These are phyloP conservation scores for Drosophila gunungcola DNA, from an alignment of 1,140 invertebrate genomes.

Conservation along the genomic window DNA sequence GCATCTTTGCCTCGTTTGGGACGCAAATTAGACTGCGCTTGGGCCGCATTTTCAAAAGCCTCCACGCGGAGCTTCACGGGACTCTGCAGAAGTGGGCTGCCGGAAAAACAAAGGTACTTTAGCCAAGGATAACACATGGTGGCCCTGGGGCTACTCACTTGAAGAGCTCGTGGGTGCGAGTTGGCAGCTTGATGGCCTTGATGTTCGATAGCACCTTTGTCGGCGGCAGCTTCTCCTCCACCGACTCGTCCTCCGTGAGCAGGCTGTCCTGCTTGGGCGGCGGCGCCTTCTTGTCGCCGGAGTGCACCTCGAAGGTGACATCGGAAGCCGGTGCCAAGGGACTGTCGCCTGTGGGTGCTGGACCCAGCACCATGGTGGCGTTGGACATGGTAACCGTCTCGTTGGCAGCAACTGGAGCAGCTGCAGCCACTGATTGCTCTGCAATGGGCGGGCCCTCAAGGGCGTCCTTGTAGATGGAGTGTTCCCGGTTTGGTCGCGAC, in stretches of 20 bases:
- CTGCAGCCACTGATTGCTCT: slow-evolving; percentile 1
- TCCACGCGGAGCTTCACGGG: slow-evolving; percentile 88
- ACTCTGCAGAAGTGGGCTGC: slow-evolving; percentile 87
- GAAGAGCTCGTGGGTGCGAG: slow-evolving; percentile 75
- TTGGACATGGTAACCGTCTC: slow-evolving; percentile 39
- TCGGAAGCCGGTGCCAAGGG: slow-evolving; percentile 9
- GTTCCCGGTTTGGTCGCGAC: slow-evolving; percentile 37
- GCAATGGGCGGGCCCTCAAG: slow-evolving; percentile 44
- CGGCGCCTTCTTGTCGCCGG: slow-evolving; percentile 26
- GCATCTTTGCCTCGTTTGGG: slow-evolving; percentile 54
- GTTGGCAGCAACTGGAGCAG: slow-evolving; percentile 16
- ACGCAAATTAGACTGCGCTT: slow-evolving; percentile 50
- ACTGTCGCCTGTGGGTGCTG: slow-evolving; percentile 53
- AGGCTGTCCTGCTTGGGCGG: slow-evolving; percentile 49
- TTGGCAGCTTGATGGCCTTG: slow-evolving; percentile 67
- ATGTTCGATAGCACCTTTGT: slow-evolving; percentile 33
- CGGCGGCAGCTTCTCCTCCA: slow-evolving; percentile 36
- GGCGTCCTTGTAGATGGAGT: slow-evolving; percentile 77
- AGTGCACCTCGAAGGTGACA: slow-evolving; percentile 61
- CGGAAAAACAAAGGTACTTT: slow-evolving; percentile 34
- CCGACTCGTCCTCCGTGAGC: slow-evolving; percentile 78
- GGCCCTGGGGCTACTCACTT: slow-evolving; percentile 58
- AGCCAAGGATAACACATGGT: background rate
- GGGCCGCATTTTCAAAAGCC: slow-evolving; percentile 86
- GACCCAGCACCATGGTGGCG: slow-evolving; percentile 31